These are phyloP conservation scores for Stenopsyche tienmushanensis DNA, from an alignment of 1,140 invertebrate genomes.

Conservation along the genomic window DNA sequence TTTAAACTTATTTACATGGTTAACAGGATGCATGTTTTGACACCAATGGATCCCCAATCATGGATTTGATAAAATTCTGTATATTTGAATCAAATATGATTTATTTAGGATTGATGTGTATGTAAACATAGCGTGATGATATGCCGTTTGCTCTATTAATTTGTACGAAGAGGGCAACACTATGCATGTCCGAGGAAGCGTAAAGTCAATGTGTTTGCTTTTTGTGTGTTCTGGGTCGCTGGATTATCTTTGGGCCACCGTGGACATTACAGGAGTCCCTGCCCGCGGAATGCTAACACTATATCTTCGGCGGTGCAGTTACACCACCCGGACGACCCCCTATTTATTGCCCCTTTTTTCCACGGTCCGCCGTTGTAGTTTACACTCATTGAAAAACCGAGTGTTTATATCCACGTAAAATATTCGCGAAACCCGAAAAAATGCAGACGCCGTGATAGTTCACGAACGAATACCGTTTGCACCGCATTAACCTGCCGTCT, in stretches of 20 bases:
- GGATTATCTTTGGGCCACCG: slow-evolving; percentile 16
- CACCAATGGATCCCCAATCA: too few relatives aligned
- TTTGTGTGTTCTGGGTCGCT: neutral
- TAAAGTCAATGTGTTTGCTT: neutral
- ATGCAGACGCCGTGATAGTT: too few relatives aligned
- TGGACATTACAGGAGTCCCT: neutral
- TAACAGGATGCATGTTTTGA: too few relatives aligned
- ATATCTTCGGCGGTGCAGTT: slow-evolving; percentile 14
- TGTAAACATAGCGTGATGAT: too few relatives aligned
- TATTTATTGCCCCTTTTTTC: slow-evolving; percentile 26
- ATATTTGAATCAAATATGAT: too few relatives aligned
- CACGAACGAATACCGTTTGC: too few relatives aligned
- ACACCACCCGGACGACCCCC: neutral
- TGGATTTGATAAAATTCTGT: too few relatives aligned
- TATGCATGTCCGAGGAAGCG: neutral
- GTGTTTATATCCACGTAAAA: slow-evolving; percentile 21
- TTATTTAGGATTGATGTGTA: too few relatives aligned
- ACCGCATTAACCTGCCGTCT: too few relatives aligned
- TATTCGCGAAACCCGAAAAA: too few relatives aligned
- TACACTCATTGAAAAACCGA: slow-evolving; percentile 25
- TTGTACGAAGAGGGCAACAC: neutral
- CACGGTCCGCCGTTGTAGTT: slow-evolving; percentile 23
- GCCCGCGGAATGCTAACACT: slow-evolving; percentile 9
- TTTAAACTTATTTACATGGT: too few relatives aligned
- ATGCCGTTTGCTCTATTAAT: too few relatives aligned